Percentiles rank a stretch among this genome's conserved stretches.
Evolutionary conservation across 2,797 vertebrate species (phyloP).

Genomic region (Cynodonichthys magdalenae): DNA sequence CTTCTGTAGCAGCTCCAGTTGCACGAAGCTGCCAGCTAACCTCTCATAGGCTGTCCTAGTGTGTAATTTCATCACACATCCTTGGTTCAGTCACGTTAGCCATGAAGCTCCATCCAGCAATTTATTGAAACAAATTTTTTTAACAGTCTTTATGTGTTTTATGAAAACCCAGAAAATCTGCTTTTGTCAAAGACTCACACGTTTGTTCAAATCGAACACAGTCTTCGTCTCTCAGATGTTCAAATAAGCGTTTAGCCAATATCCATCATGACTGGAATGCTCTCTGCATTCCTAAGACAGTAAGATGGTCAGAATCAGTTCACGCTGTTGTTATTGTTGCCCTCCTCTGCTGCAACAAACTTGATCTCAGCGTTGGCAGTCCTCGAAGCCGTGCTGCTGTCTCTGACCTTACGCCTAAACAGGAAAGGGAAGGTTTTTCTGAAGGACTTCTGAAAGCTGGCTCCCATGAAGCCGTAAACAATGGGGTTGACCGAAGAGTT

Average conservation of each 20-base stretch:
- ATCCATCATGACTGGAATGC: neutral
- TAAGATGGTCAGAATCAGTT: constrained; percentile 41
- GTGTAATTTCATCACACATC: neutral
- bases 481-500: constrained; percentile 90
- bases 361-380: constrained; percentile 89
- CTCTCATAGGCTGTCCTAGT: neutral
- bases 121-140: neutral
- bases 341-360: constrained; percentile 84
- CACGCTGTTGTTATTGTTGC: constrained; percentile 61
- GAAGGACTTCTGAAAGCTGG: constrained; percentile 88
- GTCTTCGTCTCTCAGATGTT: constrained; percentile 14
- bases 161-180: neutral
- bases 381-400: constrained; percentile 82
- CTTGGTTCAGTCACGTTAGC: neutral
- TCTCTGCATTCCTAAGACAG: neutral
- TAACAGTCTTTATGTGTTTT: neutral
- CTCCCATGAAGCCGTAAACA: constrained; percentile 89
- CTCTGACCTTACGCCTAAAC: constrained; percentile 84
- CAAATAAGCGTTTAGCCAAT: neutral
- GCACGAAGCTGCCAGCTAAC: neutral
- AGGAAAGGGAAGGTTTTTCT: constrained; percentile 87
- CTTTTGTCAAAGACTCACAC: neutral
- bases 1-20: neutral
- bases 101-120: neutral
- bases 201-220: neutral